Evolutionary conservation across 2,888 invertebrate genomes (phyloP).

Genomic region (Hemaris fuciformis): DNA sequence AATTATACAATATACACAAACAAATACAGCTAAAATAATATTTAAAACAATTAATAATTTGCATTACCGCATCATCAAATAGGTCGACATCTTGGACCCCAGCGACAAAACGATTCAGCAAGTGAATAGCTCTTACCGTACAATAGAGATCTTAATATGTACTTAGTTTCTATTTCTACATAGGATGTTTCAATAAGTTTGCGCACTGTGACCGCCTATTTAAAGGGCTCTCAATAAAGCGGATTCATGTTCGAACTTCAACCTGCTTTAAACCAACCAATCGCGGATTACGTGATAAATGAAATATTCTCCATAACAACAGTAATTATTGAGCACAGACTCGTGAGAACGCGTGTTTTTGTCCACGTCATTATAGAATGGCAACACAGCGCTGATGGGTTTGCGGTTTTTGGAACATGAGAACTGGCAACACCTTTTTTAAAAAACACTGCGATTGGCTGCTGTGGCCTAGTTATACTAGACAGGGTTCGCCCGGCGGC

Average conservation of each 20-base stretch:
- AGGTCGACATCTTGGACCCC: too few relatives aligned
- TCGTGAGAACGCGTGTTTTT: neutral
- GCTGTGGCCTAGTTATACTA: neutral
- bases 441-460: neutral
- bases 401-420: neutral
- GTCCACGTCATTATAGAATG: neutral
- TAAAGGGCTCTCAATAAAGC: too few relatives aligned
- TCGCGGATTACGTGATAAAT: neutral
- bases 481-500: neutral
- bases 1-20: too few relatives aligned
- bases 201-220: too few relatives aligned
- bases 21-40: too few relatives aligned
- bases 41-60: too few relatives aligned
- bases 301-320: neutral
- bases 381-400: neutral
- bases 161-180: too few relatives aligned
- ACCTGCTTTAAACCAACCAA: neutral
- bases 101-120: too few relatives aligned
- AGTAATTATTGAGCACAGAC: neutral
- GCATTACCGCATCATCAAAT: too few relatives aligned
- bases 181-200: too few relatives aligned
- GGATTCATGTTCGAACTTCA: neutral
- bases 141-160: too few relatives aligned
- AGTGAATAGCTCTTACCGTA: too few relatives aligned
- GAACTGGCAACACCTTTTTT: neutral